Conservation (phyloP, 1,140 invertebrate species). For the Portunus trituberculatus region DNA sequence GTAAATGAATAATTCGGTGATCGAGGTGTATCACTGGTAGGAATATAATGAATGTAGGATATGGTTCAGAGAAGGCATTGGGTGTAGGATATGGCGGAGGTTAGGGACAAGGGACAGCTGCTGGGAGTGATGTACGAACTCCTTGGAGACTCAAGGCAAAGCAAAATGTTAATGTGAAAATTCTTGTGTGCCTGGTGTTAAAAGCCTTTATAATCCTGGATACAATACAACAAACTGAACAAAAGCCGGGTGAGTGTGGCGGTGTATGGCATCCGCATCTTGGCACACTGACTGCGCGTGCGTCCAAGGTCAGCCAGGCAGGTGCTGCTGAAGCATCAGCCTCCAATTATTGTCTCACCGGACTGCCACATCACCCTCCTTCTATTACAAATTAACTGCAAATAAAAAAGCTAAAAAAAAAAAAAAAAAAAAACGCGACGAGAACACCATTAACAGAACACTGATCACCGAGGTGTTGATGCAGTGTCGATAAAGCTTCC, state of each 20-base stretch:
- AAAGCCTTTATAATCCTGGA: background rate
- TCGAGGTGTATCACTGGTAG: background rate
- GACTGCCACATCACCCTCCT: background rate
- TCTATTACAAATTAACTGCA: background rate
- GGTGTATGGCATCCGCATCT: background rate
- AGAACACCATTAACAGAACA: background rate
- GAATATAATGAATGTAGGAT: background rate
- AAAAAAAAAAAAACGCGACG: background rate
- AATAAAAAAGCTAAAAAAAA: too few relatives aligned
- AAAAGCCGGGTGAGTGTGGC: background rate
- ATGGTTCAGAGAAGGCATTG: background rate
- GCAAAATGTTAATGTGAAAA: background rate
- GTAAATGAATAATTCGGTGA: too few relatives aligned
- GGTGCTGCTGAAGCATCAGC: background rate
- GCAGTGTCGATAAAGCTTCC: background rate
- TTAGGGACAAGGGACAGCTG: background rate
- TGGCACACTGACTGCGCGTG: background rate
- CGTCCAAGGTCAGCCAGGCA: constrained; percentile 16
- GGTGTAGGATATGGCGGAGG: background rate
- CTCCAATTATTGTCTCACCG: background rate
- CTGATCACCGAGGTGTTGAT: background rate
- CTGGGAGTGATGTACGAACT: background rate
- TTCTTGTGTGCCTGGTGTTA: background rate
- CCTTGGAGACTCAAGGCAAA: background rate
- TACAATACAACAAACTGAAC: background rate